phyloP scores from a whole-genome alignment of 2,113 vertebrate genomes.

The Odobenus rosmarus region DNA sequence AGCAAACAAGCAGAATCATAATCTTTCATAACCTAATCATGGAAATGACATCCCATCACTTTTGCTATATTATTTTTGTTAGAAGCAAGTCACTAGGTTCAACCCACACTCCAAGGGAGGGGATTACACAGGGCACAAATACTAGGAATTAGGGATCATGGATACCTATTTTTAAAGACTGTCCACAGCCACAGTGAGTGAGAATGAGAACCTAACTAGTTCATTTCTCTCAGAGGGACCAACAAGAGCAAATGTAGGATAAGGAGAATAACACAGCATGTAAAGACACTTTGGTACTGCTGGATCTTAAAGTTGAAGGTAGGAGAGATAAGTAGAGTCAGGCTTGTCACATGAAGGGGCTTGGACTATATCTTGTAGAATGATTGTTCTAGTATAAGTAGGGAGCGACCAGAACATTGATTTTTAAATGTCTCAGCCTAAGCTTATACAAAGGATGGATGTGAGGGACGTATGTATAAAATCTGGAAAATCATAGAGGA shows the following conservation, averaged over 20 bases:
- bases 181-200: background rate
- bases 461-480: background rate
- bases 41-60: background rate
- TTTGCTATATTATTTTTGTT: background rate
- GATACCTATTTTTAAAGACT: background rate
- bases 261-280: background rate
- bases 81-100: background rate
- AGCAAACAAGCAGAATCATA: background rate
- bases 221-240: background rate
- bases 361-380: background rate
- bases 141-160: background rate
- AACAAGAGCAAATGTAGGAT: background rate
- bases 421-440: background rate
- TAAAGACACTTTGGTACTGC: background rate
- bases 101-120: background rate
- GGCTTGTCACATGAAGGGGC: background rate
- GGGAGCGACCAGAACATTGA: background rate
- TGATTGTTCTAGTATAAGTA: background rate
- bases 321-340: background rate
- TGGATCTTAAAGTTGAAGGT: background rate
- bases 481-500: background rate
- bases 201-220: background rate
- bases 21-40: background rate
- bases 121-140: background rate
- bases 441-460: background rate